Evolutionary conservation across 2,797 vertebrate genomes (phyloP).

Genomic region (Typhlichthys subterraneus): DNA sequence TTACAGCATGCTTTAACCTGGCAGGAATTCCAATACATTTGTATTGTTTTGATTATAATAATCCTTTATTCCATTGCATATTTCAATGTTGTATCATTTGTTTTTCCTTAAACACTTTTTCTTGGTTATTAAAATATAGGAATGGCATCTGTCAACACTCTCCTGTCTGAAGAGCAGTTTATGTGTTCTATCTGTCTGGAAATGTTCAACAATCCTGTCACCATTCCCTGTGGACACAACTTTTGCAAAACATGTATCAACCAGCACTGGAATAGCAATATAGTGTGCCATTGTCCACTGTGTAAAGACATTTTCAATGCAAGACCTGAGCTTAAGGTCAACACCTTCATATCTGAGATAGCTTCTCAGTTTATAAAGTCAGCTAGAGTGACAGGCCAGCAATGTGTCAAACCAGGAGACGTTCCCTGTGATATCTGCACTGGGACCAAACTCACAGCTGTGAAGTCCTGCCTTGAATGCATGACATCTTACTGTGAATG

Average conservation of each 20-base stretch:
- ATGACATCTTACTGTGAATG: slow-evolving; percentile 40
- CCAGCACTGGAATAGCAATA: slow-evolving; percentile 21
- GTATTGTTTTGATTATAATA: no score
- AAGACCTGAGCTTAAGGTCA: slow-evolving; percentile 27
- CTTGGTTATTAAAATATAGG: no score
- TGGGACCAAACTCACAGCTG: not conserved
- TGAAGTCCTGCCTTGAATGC: slow-evolving; percentile 32
- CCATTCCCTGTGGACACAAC: slow-evolving; percentile 24
- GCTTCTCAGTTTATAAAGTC: slow-evolving; percentile 11
- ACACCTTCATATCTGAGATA: slow-evolving; percentile 20
- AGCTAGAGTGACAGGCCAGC: not conserved
- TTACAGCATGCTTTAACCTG: no score
- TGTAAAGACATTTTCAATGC: slow-evolving; percentile 23
- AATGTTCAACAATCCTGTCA: slow-evolving; percentile 31
- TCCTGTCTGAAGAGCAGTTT: no score
- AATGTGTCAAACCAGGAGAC: not conserved
- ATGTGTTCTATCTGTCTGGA: slow-evolving; percentile 26
- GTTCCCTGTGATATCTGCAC: slow-evolving; percentile 30
- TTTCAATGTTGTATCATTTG: no score
- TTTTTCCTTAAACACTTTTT: no score
- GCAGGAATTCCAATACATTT: no score
- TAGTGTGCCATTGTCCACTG: slow-evolving; percentile 24
- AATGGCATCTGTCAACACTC: no score
- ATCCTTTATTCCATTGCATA: no score
- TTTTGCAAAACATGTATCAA: slow-evolving; percentile 37